Evolutionary conservation across 2,888 invertebrate genomes (phyloP).

Genomic region (Taphrorychus bicolor): DNA sequence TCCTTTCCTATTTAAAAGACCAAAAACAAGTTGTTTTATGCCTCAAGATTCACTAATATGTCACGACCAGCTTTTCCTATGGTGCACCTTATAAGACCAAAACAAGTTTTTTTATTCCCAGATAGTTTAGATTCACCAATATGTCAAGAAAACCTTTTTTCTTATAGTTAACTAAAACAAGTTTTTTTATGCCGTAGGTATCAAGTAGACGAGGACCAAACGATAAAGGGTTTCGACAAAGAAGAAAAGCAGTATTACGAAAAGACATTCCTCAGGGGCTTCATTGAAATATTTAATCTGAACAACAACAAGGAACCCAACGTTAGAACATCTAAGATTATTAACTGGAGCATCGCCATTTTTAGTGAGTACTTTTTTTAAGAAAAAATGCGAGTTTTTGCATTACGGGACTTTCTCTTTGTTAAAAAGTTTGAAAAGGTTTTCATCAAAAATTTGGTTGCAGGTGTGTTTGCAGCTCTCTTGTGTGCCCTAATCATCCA

Average conservation of each 20-base stretch:
- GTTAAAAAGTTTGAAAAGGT: no score
- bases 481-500: constrained; percentile 63
- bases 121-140: no score
- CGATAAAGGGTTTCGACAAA: constrained; percentile 45
- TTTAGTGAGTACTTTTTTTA: constrained; percentile 63
- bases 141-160: no score
- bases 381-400: neutral
- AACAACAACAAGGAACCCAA: constrained; percentile 74
- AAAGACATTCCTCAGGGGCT: constrained; percentile 42
- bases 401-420: neutral
- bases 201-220: constrained; percentile 43
- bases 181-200: constrained; percentile 42
- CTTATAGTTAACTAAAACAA: no score
- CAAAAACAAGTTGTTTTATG: no score
- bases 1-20: no score
- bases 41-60: no score
- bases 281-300: constrained; percentile 72
- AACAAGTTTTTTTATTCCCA: no score
- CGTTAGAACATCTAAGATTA: constrained; percentile 68
- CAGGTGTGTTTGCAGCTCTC: constrained; percentile 65
- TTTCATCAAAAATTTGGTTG: no score
- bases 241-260: constrained; percentile 43
- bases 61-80: no score
- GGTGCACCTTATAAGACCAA: no score
- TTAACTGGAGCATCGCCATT: constrained; percentile 67